Evolutionary conservation across 2,888 invertebrate species (phyloP).

Genomic region (Onchidella celtica): DNA sequence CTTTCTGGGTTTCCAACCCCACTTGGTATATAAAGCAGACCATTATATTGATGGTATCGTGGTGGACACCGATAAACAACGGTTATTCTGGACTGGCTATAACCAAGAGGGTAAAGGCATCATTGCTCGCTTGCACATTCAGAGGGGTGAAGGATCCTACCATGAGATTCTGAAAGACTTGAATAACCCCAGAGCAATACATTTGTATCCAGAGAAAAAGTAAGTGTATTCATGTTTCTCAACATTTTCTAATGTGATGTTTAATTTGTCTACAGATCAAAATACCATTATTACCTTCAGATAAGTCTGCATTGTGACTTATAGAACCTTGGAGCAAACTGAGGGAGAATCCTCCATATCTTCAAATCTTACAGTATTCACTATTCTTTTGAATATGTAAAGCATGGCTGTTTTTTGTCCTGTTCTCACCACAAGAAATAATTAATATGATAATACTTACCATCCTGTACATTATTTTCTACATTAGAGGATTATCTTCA

Average conservation of each 20-base stretch:
- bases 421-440: too few relatives aligned
- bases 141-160: conserved; percentile 58
- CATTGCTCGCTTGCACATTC: conserved; percentile 64
- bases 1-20: conserved; percentile 59
- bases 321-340: too few relatives aligned
- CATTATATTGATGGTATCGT: conserved; percentile 62
- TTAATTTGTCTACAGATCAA: neutral
- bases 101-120: conserved; percentile 56
- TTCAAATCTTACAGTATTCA: too few relatives aligned
- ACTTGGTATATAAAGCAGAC: conserved; percentile 60
- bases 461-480: too few relatives aligned
- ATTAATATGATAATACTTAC: too few relatives aligned
- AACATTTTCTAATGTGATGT: neutral
- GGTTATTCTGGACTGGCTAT: conserved; percentile 68
- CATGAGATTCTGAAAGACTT: conserved; percentile 59
- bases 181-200: conserved; percentile 65
- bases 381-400: too few relatives aligned
- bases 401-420: too few relatives aligned
- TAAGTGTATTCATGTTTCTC: too few relatives aligned
- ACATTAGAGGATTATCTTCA: too few relatives aligned
- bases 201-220: conserved; percentile 64
- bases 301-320: too few relatives aligned
- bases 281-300: too few relatives aligned
- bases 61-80: conserved; percentile 61
- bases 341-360: too few relatives aligned